A percentile compares a stretch with the other conserved stretches of the same genome.
These are phyloP conservation scores for Donacobius atricapilla DNA, from an alignment of 2,113 vertebrate species.

Conservation along the genomic window DNA sequence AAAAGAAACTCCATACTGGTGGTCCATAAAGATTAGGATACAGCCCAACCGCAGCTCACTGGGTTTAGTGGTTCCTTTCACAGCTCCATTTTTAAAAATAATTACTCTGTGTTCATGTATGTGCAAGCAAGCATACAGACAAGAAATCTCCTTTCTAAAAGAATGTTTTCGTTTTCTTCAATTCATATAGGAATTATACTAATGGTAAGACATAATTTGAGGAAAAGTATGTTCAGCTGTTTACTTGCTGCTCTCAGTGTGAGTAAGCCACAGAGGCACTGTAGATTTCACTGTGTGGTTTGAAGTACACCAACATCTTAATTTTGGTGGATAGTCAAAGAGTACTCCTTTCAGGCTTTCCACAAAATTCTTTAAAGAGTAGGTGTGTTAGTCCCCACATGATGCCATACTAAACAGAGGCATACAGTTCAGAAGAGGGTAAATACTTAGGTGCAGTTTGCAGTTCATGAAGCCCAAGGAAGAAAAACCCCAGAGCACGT, in stretches of 20 bases:
- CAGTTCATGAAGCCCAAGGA: background rate
- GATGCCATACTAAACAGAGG: background rate
- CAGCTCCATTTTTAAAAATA: background rate
- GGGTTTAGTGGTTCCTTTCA: background rate
- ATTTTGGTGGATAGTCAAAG: background rate
- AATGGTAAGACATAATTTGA: background rate
- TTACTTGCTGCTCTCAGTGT: background rate
- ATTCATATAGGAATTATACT: background rate
- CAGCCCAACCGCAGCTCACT: background rate
- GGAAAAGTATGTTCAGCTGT: background rate
- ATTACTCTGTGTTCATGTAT: background rate
- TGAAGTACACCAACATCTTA: background rate
- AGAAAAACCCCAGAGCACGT: background rate
- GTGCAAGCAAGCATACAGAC: background rate
- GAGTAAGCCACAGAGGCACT: background rate
- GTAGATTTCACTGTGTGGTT: background rate
- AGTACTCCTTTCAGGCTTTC: background rate
- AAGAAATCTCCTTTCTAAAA: background rate
- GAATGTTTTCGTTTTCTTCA: background rate
- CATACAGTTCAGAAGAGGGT: background rate
- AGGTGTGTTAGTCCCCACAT: background rate
- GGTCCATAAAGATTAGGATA: background rate
- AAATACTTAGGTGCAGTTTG: background rate
- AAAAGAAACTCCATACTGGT: background rate
- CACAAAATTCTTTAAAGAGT: background rate